A percentile compares a stretch with the other conserved stretches of the same genome.
Conservation (phyloP, 2,888 invertebrate species). For the Thymelicus acteon region DNA sequence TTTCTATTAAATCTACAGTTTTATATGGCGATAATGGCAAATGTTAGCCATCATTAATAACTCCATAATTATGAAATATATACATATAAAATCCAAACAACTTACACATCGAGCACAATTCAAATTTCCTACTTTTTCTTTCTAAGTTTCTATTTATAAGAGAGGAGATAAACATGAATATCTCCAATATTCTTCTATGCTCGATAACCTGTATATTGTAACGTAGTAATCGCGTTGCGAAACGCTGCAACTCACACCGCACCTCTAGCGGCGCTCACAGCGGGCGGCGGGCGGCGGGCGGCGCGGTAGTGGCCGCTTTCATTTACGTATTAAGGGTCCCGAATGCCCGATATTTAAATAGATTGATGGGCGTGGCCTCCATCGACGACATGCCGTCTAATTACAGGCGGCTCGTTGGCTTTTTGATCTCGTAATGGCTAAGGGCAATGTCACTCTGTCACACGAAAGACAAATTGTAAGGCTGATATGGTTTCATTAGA, state of each 20-base stretch:
- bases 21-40: too few relatives aligned
- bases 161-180: too few relatives aligned
- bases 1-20: too few relatives aligned
- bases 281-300: slow-evolving; percentile 37
- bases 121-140: too few relatives aligned
- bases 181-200: too few relatives aligned
- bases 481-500: slow-evolving; percentile 17
- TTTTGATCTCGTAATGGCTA: slow-evolving; percentile 45
- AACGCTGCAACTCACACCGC: slow-evolving; percentile 46
- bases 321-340: slow-evolving; percentile 54
- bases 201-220: too few relatives aligned
- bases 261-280: slow-evolving; percentile 14
- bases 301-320: slow-evolving; percentile 49
- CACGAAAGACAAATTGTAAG: slow-evolving; percentile 15
- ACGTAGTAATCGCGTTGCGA: not conserved
- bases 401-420: slow-evolving; percentile 56
- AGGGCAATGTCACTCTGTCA: slow-evolving; percentile 10
- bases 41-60: too few relatives aligned
- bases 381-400: slow-evolving; percentile 72
- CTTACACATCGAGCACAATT: too few relatives aligned
- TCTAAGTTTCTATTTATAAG: too few relatives aligned
- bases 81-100: too few relatives aligned
- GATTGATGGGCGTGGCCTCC: slow-evolving; percentile 64
- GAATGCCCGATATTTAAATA: slow-evolving; percentile 61
- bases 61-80: too few relatives aligned